These are phyloP conservation scores for Centropus bengalensis DNA, from an alignment of 2,113 vertebrate species.

Conservation along the genomic window DNA sequence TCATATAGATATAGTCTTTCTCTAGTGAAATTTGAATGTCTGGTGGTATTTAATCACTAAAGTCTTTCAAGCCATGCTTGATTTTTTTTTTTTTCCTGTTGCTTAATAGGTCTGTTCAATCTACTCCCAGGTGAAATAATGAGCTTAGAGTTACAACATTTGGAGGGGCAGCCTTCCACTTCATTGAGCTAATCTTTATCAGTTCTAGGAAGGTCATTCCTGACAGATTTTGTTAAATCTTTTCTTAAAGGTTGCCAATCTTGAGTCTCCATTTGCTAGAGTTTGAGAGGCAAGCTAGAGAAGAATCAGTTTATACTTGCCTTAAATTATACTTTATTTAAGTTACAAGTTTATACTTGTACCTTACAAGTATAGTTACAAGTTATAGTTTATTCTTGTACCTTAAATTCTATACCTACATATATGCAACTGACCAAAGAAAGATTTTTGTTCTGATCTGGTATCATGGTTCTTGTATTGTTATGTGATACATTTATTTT, in stretches of 20 bases:
- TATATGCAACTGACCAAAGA: not conserved
- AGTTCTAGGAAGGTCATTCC: not conserved
- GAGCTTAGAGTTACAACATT: not conserved
- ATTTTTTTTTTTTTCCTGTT: constrained; percentile 26
- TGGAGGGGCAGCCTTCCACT: not conserved
- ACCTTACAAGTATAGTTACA: too few species aligned
- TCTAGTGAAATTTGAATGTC: constrained; percentile 14
- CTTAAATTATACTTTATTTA: too few species aligned
- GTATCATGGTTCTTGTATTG: not conserved
- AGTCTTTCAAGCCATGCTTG: constrained; percentile 50
- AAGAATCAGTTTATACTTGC: not conserved
- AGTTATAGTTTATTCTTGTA: too few species aligned
- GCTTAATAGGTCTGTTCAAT: constrained; percentile 50
- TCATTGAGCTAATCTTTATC: constrained; percentile 11
- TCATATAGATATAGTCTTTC: constrained; percentile 5
- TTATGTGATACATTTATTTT: not conserved
- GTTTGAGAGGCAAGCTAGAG: not conserved
- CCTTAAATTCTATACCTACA: not conserved
- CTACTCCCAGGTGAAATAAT: constrained; percentile 53
- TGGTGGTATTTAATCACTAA: constrained; percentile 30
- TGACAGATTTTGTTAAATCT: constrained; percentile 28
- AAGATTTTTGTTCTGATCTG: not conserved
- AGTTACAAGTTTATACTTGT: too few species aligned
- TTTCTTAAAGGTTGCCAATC: not conserved
- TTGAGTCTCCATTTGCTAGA: not conserved